A percentile compares a stretch with the other conserved stretches of the same genome.
Evolutionary conservation across 2,113 vertebrate species (phyloP).

Genomic region (Takifugu flavidus): DNA sequence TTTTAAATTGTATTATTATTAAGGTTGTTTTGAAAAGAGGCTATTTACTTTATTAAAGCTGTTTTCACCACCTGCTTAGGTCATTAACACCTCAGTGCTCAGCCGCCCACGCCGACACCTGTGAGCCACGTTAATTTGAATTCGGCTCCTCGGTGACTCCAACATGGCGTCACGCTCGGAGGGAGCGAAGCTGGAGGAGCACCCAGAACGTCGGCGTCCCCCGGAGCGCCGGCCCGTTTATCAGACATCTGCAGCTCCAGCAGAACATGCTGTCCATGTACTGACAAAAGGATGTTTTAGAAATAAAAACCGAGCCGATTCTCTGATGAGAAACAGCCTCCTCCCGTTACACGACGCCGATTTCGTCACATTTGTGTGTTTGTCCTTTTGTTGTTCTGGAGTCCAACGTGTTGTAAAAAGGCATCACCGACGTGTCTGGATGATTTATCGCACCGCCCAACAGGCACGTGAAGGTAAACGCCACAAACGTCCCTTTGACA

Average conservation of each 20-base stretch:
- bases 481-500: too few relatives aligned
- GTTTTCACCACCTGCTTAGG: slow-evolving; percentile 31
- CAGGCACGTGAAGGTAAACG: too few relatives aligned
- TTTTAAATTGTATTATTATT: slow-evolving; percentile 29
- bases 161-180: slow-evolving; percentile 6
- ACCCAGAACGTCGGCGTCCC: too few relatives aligned
- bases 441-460: too few relatives aligned
- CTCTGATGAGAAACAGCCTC: slow-evolving; percentile 8
- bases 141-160: slow-evolving; percentile 7
- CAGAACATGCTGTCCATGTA: slow-evolving; percentile 25
- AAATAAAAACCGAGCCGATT: slow-evolving; percentile 51
- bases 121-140: slow-evolving; percentile 30
- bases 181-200: slow-evolving; percentile 1
- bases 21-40: slow-evolving; percentile 39
- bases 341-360: too few relatives aligned
- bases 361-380: too few relatives aligned
- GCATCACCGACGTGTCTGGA: too few relatives aligned
- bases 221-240: background rate
- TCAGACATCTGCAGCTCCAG: background rate
- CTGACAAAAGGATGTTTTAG: slow-evolving; percentile 63
- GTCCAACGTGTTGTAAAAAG: too few relatives aligned
- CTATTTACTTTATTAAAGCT: slow-evolving; percentile 46
- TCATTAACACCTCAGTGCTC: slow-evolving; percentile 47
- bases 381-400: too few relatives aligned
- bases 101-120: slow-evolving; percentile 11